Evolutionary conservation across 2,113 vertebrate species (phyloP).

Genomic region (Elanus axillaris): DNA sequence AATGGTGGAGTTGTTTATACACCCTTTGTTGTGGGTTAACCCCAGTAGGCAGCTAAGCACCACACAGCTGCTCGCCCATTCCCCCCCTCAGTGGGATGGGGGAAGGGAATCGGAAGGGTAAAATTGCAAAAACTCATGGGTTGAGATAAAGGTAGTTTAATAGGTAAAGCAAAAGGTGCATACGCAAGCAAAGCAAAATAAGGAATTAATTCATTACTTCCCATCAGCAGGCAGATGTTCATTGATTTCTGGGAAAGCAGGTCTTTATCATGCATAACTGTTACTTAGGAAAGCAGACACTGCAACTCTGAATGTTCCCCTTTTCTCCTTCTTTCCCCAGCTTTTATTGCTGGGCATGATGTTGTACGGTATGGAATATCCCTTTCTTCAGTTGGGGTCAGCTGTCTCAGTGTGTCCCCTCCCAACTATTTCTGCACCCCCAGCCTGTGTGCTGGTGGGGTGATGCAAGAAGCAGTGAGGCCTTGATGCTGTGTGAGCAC

Average conservation of each 20-base stretch:
- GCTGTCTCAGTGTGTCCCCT: not conserved
- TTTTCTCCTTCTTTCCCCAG: not conserved
- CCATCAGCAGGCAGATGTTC: not conserved
- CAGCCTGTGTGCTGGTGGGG: accelerated
- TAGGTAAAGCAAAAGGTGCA: not conserved
- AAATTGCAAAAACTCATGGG: accelerated
- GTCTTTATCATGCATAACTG: accelerated
- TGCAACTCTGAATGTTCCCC: not conserved
- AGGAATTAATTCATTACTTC: not conserved
- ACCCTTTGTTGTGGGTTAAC: not conserved
- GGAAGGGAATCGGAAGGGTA: not conserved
- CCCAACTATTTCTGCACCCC: not conserved
- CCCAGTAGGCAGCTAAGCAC: not conserved
- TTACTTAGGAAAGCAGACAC: not conserved
- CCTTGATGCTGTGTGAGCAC: not conserved
- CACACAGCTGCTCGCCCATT: accelerated
- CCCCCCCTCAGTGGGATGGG: not conserved
- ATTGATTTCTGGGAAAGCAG: not conserved
- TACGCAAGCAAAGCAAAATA: not conserved
- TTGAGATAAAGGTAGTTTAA: not conserved
- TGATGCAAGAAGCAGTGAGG: not conserved
- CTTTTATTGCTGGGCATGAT: not conserved
- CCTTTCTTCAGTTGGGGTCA: not conserved
- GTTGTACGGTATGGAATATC: not conserved
- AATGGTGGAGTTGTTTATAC: not conserved